Base-by-base conservation (phyloP, 53 echinoderm and acorn worm species). In the Paracentrotus lividus region DNA sequence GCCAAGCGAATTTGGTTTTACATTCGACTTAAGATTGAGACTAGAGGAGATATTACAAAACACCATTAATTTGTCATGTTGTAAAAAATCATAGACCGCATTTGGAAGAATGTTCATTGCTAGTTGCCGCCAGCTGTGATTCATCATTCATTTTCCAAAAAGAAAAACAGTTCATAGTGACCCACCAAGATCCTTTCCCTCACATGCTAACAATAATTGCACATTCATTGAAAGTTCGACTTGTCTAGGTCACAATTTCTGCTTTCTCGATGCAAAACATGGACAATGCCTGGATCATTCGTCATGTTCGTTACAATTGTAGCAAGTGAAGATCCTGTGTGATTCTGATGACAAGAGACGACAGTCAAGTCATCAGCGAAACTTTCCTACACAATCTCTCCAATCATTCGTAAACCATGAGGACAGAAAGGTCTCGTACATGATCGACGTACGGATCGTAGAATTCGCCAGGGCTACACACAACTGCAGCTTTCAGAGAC, bases 401-500 rank as follows among this genome's bases (percentile, higher is more conserved):
- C 18, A 38, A 55, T 56, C 54, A 55, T 56, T 86, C 86, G 55
- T 86, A 86, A 56, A 21, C 54, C n/a, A 6, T 86, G 15, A 86
- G 86, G 55, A 56, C 86, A 86, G 53, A 54, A n/a, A 86, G 86
- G 34, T 56, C n/a, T 86, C 4, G 56, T 1, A 38, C 86, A 86
- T 54, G 86, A 86, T 27, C 56, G 9, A 36, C n/a, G 86, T 86
- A 86, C 21, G 86, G 86, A 56, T 86, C 86, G 3, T 55, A 86
- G 4, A 86, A 33, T 38, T 86, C 86, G 32, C 86, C 86, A 34
- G 53, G 34, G 7, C 34, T 20, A 56, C 20, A 56, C 86, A 86
- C 36, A 32, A 54, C 32, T 55, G 53, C 56, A 32, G 86, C n/a
- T 86, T 86, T 86, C 86, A 53, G 56, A 55, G 33, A 86, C 24